phyloP scores from a whole-genome alignment of 2,113 vertebrate genomes.

The Alethe diademata region DNA sequence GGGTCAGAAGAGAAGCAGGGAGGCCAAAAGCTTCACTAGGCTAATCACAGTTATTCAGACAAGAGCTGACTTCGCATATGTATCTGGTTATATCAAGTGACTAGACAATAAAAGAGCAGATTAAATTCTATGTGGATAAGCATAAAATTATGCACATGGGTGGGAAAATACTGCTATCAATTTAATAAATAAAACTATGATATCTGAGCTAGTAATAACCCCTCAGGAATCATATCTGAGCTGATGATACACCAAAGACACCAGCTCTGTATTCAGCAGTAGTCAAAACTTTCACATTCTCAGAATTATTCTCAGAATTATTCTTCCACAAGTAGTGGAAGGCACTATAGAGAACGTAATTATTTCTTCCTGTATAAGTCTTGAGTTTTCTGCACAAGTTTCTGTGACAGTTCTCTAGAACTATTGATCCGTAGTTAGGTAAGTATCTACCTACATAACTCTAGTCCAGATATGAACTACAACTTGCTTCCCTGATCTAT shows the following conservation, averaged over 20 bases:
- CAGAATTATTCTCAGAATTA: not conserved
- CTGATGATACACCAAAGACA: not conserved
- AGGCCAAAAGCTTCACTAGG: not conserved
- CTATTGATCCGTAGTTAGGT: not conserved
- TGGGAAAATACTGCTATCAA: rapidly evolving
- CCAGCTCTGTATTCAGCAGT: not conserved
- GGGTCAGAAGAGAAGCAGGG: not conserved
- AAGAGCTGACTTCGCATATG: not conserved
- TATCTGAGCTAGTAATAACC: not conserved
- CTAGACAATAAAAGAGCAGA: not conserved
- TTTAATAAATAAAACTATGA: not conserved
- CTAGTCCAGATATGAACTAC: not conserved
- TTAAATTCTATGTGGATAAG: not conserved
- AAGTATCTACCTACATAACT: not conserved
- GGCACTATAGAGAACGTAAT: not conserved
- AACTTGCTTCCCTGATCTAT: not conserved
- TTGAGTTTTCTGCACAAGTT: not conserved
- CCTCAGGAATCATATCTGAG: not conserved
- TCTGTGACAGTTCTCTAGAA: not conserved
- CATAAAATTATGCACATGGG: not conserved
- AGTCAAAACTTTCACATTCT: not conserved
- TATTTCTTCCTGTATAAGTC: not conserved
- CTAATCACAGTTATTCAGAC: not conserved
- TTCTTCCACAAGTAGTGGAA: not conserved
- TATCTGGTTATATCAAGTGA: not conserved